These are phyloP conservation scores for Drosophila triauraria DNA, from an alignment of 1,140 invertebrate genomes.

Conservation along the genomic window DNA sequence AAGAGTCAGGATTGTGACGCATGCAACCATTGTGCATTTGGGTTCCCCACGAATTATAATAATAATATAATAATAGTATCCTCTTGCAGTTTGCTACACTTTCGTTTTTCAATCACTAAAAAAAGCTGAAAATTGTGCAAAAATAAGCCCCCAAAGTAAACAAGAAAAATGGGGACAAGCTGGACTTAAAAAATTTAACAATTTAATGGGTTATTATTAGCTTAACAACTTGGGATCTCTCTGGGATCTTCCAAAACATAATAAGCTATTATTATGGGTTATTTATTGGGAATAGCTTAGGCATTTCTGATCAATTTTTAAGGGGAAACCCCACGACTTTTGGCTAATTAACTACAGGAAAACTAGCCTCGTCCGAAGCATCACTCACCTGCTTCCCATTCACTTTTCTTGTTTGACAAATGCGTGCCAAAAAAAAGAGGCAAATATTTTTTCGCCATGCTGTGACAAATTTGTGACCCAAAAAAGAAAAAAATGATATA, in stretches of 20 bases:
- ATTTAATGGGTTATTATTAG: conserved; percentile 39
- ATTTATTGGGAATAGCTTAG: conserved; percentile 15
- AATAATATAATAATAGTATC: conserved; percentile 16
- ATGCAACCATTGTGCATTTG: conserved; percentile 39
- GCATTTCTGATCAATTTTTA: conserved; percentile 3
- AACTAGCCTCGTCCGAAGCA: neutral
- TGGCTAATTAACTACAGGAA: conserved; percentile 14
- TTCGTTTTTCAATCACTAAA: conserved; percentile 42
- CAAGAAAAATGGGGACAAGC: conserved; percentile 40
- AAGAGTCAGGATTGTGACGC: conserved; percentile 71
- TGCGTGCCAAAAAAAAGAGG: conserved; percentile 16
- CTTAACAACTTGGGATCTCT: conserved; percentile 2
- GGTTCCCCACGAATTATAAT: conserved; percentile 36
- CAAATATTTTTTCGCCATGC: conserved; percentile 13
- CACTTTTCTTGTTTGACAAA: conserved; percentile 29
- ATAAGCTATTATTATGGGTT: conserved; percentile 27
- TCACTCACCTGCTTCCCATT: conserved; percentile 26
- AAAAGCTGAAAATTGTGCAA: conserved; percentile 23
- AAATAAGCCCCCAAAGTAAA: conserved; percentile 25
- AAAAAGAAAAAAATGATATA: conserved; percentile 36
- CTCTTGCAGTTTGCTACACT: conserved; percentile 46
- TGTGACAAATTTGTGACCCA: conserved; percentile 63
- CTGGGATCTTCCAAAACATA: conserved; percentile 23
- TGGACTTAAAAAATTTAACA: conserved; percentile 26
- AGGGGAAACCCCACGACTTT: conserved; percentile 6